A percentile compares a stretch with the other conserved stretches of the same genome.
phyloP scores from a whole-genome alignment of 1,140 invertebrate species.

The Aphis craccivora region DNA sequence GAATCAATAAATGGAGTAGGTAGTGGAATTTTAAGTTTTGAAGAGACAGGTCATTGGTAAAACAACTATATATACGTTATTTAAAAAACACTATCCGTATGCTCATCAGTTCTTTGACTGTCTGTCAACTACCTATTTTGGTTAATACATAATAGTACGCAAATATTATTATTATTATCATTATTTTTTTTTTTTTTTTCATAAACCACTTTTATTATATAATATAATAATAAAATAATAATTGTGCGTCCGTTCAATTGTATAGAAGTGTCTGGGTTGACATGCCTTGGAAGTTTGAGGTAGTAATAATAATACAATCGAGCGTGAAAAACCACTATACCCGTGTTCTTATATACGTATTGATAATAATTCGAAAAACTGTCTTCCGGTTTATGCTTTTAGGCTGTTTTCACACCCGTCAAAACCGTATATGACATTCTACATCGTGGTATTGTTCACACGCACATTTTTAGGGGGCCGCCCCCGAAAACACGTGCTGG shows the following conservation, averaged over 20 bases:
- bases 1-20: not conserved
- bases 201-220: not conserved
- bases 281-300: not conserved
- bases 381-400: conserved; percentile 31
- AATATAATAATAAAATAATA: not conserved
- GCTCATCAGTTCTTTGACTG: not conserved
- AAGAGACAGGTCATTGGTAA: not conserved
- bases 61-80: not conserved
- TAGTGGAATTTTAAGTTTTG: not conserved
- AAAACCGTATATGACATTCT: not conserved
- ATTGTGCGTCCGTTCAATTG: not conserved
- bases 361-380: not conserved
- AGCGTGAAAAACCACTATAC: not conserved
- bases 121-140: not conserved
- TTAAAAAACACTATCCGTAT: not conserved
- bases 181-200: not conserved
- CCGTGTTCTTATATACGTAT: not conserved
- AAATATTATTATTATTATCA: not conserved
- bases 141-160: not conserved
- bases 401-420: conserved; percentile 23
- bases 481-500: conserved; percentile 32
- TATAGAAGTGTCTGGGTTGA: not conserved
- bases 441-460: conserved; percentile 34
- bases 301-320: not conserved
- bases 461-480: conserved; percentile 9